Conservation (phyloP, 2,888 invertebrate species). For the Habroteleia sp. region DNA sequence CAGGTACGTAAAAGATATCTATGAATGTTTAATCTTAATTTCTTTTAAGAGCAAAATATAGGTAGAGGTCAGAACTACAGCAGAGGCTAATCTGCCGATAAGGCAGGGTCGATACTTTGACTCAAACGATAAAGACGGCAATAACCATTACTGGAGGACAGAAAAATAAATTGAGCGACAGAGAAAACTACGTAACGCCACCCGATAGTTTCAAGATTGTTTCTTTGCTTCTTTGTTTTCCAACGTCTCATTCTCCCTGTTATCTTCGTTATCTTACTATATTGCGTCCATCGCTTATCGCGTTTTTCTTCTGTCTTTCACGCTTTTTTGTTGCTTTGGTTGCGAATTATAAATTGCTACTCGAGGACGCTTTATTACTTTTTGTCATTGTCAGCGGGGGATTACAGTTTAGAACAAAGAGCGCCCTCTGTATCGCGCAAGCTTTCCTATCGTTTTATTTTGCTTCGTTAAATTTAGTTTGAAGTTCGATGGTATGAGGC, state of each 20-base stretch:
- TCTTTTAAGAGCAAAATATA: no score
- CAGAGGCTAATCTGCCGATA: constrained; percentile 46
- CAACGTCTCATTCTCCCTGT: constrained; percentile 35
- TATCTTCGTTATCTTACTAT: constrained; percentile 42
- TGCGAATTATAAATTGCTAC: constrained; percentile 54
- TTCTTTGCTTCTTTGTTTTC: constrained; percentile 53
- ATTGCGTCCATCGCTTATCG: constrained; percentile 55
- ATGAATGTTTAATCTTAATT: no score
- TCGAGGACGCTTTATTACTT: constrained; percentile 44
- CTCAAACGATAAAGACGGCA: constrained; percentile 22
- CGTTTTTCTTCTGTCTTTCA: constrained; percentile 21
- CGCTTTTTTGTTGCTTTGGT: constrained; percentile 30
- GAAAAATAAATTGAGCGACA: constrained; percentile 68
- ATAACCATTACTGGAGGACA: constrained; percentile 31
- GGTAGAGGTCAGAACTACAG: constrained; percentile 27
- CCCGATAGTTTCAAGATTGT: constrained; percentile 60
- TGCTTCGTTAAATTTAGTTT: constrained; percentile 17
- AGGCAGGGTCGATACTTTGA: constrained; percentile 44
- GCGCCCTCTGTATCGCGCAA: neutral
- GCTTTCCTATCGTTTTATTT: constrained; percentile 2
- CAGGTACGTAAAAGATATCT: no score
- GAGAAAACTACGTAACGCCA: constrained; percentile 70
- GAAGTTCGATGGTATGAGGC: constrained; percentile 9
- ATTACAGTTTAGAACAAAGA: constrained; percentile 29
- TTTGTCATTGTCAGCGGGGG: constrained; percentile 41